Base-by-base conservation (phyloP, 2,888 invertebrate genomes). In the Dichetophora obliterata region DNA sequence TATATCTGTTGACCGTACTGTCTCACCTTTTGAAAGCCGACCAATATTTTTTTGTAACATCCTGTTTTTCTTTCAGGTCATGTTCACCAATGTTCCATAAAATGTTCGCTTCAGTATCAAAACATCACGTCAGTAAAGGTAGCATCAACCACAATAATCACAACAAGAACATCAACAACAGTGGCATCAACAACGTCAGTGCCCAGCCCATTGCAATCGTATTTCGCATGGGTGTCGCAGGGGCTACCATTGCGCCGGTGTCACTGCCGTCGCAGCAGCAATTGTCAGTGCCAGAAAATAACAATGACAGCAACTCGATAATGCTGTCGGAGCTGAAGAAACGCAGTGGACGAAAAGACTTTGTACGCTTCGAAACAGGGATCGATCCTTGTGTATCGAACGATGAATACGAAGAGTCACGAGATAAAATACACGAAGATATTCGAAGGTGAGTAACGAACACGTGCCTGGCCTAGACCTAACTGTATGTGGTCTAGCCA, bases 271-370 rank as follows among this genome's bases (percentile, higher is more conserved):
- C 65, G 22, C 31, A 31, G 50, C 31, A 31, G 50, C 73, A 61
- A 50, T 22, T 50, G 48, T 14, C 48, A 9, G 6, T 24, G 4
- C 14, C 74, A 8, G 65, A 65, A 3, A 63, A 34, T 9, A 43
- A 59, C 27, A 65, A 74, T 52, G 34, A 65, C 37, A 37, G 54
- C 34, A 54, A 70, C 19, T 37, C 54, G 74, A 54, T 74, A 34
- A 74, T 74, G 74, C 54, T 74, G 66, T 14, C 74, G 8, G 74
- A 74, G 37, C 5, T 74, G 8, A 65, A 52, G 22, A 65, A 66
- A 22, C 74, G 66, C 65, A 66, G 54, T 37, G 74, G 74, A 8
- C 66, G 74, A 6, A 74, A 66, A 54, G 74, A 74, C 5, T 65
- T 54, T 14, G 74, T 74, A 4, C 74, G 54, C 16, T 74, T 74